Evolutionary conservation across 2,797 vertebrate genomes (phyloP).

Genomic region (Peromyscus nudipes): DNA sequence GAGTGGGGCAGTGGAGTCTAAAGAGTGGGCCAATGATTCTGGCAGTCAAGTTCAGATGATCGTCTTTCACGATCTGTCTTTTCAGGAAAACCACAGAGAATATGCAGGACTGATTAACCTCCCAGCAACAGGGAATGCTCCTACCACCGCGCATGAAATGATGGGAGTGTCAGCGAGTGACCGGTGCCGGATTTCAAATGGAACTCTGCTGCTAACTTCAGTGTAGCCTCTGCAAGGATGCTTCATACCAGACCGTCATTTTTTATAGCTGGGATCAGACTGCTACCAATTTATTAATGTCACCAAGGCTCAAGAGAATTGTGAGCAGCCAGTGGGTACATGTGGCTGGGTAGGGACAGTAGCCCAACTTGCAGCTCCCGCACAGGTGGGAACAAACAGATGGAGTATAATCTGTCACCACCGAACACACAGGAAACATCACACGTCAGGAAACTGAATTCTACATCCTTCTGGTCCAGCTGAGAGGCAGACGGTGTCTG

Average conservation of each 20-base stretch:
- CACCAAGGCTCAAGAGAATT: background rate
- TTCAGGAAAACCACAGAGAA: constrained; percentile 44
- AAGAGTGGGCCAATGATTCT: background rate
- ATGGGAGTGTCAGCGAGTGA: constrained; percentile 39
- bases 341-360: background rate
- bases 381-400: constrained; percentile 62
- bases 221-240: no score
- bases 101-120: constrained; percentile 56
- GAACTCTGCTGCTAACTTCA: background rate
- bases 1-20: constrained; percentile 51
- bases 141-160: constrained; percentile 44
- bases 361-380: background rate
- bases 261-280: background rate
- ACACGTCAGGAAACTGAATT: constrained; percentile 61
- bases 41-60: constrained; percentile 62
- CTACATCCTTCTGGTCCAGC: background rate
- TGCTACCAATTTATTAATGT: background rate
- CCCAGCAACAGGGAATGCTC: constrained; percentile 60
- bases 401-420: background rate
- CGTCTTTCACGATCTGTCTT: constrained; percentile 55
- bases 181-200: constrained; percentile 65
- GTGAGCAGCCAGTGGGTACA: background rate
- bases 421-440: constrained; percentile 55
- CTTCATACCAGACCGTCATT: background rate
- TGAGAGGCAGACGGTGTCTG: rapidly evolving